phyloP scores from a whole-genome alignment of 2,888 invertebrate species.

The Pterostichus madidus region DNA sequence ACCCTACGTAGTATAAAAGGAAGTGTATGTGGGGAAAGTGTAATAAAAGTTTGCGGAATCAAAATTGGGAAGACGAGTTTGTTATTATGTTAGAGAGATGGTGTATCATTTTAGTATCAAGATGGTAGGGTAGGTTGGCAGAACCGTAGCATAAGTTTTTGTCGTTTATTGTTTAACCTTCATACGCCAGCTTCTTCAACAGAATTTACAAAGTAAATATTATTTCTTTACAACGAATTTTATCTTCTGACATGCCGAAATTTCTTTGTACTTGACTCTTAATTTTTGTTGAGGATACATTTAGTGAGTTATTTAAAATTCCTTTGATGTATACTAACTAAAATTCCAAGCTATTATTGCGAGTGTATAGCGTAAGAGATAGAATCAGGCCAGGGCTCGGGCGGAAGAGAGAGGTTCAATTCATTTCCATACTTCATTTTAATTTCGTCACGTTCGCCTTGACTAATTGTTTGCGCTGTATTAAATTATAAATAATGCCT shows the following conservation, averaged over 20 bases:
- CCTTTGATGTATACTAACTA: slow-evolving; percentile 36
- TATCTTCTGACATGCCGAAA: slow-evolving; percentile 27
- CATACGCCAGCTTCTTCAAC: slow-evolving; percentile 20
- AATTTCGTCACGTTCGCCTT: slow-evolving; percentile 71
- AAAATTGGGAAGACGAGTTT: slow-evolving; percentile 39
- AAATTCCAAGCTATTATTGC: slow-evolving; percentile 30
- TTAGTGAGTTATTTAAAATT: slow-evolving; percentile 52
- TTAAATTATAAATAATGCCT: slow-evolving; percentile 70
- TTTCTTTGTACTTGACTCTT: slow-evolving; percentile 43
- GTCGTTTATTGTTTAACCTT: slow-evolving; percentile 44
- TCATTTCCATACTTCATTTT: slow-evolving; percentile 69
- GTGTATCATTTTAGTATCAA: slow-evolving; percentile 39
- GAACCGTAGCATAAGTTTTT: slow-evolving; percentile 28
- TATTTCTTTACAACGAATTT: slow-evolving; percentile 58
- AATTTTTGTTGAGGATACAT: slow-evolving; percentile 52
- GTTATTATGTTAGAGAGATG: slow-evolving; percentile 30
- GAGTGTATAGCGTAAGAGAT: slow-evolving; percentile 7
- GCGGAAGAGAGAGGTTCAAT: slow-evolving; percentile 40
- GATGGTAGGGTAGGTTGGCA: slow-evolving; percentile 13
- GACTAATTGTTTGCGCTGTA: slow-evolving; percentile 71
- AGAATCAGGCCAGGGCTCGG: slow-evolving; percentile 4
- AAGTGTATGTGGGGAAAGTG: slow-evolving; percentile 34
- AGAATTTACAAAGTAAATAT: slow-evolving; percentile 54
- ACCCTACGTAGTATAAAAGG: slow-evolving; percentile 11
- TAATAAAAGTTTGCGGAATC: slow-evolving; percentile 41